A percentile compares a stretch with the other conserved stretches of the same genome.
Evolutionary conservation across 1,140 invertebrate genomes (phyloP).

Genomic region (Achatina immaculata): DNA sequence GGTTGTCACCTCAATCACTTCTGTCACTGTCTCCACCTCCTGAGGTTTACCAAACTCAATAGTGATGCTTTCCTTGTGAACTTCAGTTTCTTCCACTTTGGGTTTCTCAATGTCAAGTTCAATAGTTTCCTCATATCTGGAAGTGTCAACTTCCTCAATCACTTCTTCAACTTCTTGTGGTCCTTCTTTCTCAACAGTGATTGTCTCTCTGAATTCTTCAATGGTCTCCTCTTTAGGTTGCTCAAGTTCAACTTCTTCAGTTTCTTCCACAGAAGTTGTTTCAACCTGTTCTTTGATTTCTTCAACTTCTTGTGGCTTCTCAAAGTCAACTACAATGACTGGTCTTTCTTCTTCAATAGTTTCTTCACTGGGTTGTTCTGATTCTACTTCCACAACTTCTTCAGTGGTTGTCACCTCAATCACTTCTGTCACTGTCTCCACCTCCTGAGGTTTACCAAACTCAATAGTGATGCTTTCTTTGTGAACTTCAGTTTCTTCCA

Average conservation of each 20-base stretch:
- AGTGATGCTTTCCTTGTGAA: conserved; percentile 1
- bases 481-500: background rate
- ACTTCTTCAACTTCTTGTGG: conserved; percentile 18
- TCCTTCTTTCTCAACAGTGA: conserved; percentile 39
- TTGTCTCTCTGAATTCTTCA: conserved; percentile 11
- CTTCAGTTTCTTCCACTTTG: conserved; percentile 17
- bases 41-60: conserved; percentile 30
- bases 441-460: conserved; percentile 30
- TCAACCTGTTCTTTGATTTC: conserved; percentile 8
- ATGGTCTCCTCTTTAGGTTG: conserved; percentile 19
- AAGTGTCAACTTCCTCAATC: conserved; percentile 25
- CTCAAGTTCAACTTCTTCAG: background rate
- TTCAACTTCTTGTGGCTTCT: conserved; percentile 27
- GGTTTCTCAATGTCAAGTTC: conserved; percentile 23
- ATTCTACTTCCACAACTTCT: background rate
- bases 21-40: conserved; percentile 31
- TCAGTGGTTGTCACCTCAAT: conserved; percentile 12
- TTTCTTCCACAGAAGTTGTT: background rate
- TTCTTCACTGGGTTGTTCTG: conserved; percentile 26
- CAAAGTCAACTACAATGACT: conserved; percentile 29
- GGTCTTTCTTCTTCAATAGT: conserved; percentile 23
- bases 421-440: conserved; percentile 12
- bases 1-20: conserved; percentile 17
- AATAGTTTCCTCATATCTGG: background rate
- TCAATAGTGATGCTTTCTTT: conserved; percentile 29